Percentiles rank a stretch among this genome's conserved stretches.
Evolutionary conservation across 1,140 invertebrate genomes (phyloP).

Genomic region (Agrypnia vestita): DNA sequence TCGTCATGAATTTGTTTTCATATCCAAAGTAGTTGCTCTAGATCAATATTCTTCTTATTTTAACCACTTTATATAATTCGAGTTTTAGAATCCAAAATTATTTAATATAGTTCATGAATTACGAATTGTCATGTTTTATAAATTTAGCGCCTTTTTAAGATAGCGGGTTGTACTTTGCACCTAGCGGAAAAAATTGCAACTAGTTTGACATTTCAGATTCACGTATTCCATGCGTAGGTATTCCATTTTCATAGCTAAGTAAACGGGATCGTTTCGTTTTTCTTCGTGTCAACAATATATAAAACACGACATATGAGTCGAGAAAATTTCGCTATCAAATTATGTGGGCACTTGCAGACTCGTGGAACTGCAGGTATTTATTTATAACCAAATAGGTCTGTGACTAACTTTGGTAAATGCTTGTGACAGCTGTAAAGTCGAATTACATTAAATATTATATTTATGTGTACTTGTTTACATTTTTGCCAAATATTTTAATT

Average conservation of each 20-base stretch:
- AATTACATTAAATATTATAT: too few relatives aligned
- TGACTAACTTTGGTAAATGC: not conserved
- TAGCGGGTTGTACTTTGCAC: not conserved
- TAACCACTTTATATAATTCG: not conserved
- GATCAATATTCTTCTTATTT: not conserved
- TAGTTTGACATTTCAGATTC: constrained; percentile 28
- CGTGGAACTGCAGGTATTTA: constrained; percentile 51
- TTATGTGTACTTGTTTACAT: too few relatives aligned
- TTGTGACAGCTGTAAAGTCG: too few relatives aligned
- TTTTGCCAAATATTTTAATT: too few relatives aligned
- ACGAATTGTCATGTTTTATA: not conserved
- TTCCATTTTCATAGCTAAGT: not conserved
- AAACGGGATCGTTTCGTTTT: not conserved
- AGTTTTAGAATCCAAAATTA: not conserved
- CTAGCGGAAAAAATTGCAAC: constrained; percentile 43
- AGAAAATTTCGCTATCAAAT: constrained; percentile 70
- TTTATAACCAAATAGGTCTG: not conserved
- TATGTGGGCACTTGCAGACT: constrained; percentile 69
- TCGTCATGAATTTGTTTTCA: constrained; percentile 17
- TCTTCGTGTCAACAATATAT: not conserved
- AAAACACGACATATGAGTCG: constrained; percentile 30
- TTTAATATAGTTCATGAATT: not conserved
- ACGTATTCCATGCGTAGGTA: not conserved
- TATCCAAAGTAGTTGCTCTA: not conserved
- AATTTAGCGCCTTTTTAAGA: constrained; percentile 42